Evolutionary conservation across 2,113 vertebrate genomes (phyloP), one percentile per base, ranked within the genome.

Genomic region (Myrmophylax atrothorax): DNA sequence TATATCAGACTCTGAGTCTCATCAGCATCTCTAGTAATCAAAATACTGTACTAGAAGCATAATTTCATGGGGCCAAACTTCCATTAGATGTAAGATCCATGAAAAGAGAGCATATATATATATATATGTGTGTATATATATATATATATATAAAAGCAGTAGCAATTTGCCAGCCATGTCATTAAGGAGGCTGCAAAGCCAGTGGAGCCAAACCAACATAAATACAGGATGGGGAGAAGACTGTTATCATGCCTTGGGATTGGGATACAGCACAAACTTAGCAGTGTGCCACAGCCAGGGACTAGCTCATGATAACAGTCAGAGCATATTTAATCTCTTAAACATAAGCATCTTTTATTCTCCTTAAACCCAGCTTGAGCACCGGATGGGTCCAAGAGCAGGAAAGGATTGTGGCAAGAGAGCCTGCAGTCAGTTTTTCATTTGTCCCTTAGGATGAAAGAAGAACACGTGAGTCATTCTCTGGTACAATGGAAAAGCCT

Each of bases 391-490:
- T 75, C 73, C 44, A 79, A 40, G 26, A 69, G 58, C 69, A 59
- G 64, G 44, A 67, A 78, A 70, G 79, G 40, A n/a, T 3, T 76
- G 70, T 62, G 84, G 38, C 5, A 58, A 53, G 70, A 53, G 53
- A 78, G 53, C 53, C 68, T 81, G 82, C 80, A 75, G 78, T 86
- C 83, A 44, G 87, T 44, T 93, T 83, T 93, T 90, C 68, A 38
- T 90, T 70, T 35, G 74, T 80, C 92, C 74, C 88, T 83, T 29
- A 60, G 84, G 91, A 91, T 89, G 69, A 75, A 91, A 82, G 56
- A 73, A 72, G 91, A 92, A 84, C n/a, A 93, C 81, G 50, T 86
- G 87, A 96, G 78, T 94, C 59, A 87, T 95, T 95, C 79, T 94
- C 90, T 88, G 46, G 49, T 75, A 84, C 67, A 92, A 29, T n/a